Evolutionary conservation across 2,888 invertebrate species (phyloP).

Genomic region (Dryadula phaetusa): DNA sequence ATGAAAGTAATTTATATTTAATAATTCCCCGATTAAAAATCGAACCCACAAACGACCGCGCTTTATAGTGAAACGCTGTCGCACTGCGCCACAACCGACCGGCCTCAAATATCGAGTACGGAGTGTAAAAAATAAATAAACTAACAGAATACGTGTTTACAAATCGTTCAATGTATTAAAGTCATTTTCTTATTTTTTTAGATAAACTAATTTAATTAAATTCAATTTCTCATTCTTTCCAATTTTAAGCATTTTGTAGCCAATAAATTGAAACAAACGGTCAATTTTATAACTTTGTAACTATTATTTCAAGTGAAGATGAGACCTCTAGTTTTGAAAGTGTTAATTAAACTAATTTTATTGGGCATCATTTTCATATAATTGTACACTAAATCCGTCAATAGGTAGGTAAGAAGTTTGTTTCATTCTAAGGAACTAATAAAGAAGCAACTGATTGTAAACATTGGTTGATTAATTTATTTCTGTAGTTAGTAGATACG

Average conservation of each 20-base stretch:
- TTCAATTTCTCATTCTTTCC: background rate
- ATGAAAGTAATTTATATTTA: too few relatives aligned
- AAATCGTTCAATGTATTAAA: too few relatives aligned
- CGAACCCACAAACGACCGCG: too few relatives aligned
- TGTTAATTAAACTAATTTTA: constrained; percentile 29
- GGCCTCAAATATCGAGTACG: too few relatives aligned
- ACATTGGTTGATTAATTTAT: constrained; percentile 16
- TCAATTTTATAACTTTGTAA: constrained; percentile 5
- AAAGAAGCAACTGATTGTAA: background rate
- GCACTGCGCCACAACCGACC: too few relatives aligned
- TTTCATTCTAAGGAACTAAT: background rate
- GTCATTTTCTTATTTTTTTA: too few relatives aligned
- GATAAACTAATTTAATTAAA: too few relatives aligned
- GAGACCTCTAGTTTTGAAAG: constrained; percentile 2
- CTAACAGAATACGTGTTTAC: too few relatives aligned
- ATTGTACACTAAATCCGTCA: constrained; percentile 7
- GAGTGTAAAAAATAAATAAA: too few relatives aligned
- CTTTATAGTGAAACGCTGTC: too few relatives aligned
- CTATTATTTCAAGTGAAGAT: constrained; percentile 12
- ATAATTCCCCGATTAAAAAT: too few relatives aligned
- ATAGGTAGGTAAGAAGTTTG: background rate
- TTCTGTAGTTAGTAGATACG: constrained; percentile 1
- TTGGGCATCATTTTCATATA: constrained; percentile 8
- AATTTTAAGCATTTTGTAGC: constrained; percentile 7
- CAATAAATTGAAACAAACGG: constrained; percentile 26